Percentiles rank a stretch among this genome's conserved stretches.
These are phyloP conservation scores for Sphenopsis melanotis DNA, from an alignment of 2,797 vertebrate genomes.

Conservation along the genomic window DNA sequence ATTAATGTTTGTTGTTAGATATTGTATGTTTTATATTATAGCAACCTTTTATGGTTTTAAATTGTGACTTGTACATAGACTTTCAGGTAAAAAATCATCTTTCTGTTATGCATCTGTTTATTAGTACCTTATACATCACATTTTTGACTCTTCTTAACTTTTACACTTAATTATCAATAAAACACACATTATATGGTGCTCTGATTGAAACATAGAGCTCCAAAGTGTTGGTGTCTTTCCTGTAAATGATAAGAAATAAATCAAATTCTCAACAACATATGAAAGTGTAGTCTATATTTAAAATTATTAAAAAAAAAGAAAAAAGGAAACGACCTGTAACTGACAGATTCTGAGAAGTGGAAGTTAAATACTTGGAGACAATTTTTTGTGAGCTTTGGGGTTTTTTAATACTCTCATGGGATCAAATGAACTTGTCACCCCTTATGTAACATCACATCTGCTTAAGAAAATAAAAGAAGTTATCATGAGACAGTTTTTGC, in stretches of 20 bases:
- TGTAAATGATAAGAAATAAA: not conserved
- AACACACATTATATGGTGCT: not conserved
- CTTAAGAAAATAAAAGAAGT: not conserved
- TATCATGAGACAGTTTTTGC: not conserved
- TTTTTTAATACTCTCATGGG: not conserved
- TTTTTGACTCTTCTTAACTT: not conserved
- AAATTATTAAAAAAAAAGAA: not conserved
- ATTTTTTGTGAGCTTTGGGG: not conserved
- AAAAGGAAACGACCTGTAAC: not conserved
- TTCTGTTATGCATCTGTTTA: not conserved
- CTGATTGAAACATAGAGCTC: not conserved
- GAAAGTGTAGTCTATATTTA: not conserved
- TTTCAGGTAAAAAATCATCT: not conserved
- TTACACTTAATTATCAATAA: not conserved
- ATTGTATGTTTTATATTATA: not conserved
- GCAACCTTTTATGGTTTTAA: not conserved
- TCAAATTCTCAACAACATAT: not conserved
- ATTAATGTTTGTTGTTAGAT: not conserved
- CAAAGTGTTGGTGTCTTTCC: not conserved
- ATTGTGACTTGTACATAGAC: not conserved
- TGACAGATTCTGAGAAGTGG: not conserved
- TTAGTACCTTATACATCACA: not conserved
- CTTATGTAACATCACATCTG: not conserved
- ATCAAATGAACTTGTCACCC: not conserved
- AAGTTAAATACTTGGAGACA: not conserved